Percentiles rank a stretch among this genome's conserved stretches.
Conservation (phyloP, 2,888 invertebrate genomes). For the Spisula subtruncata region DNA sequence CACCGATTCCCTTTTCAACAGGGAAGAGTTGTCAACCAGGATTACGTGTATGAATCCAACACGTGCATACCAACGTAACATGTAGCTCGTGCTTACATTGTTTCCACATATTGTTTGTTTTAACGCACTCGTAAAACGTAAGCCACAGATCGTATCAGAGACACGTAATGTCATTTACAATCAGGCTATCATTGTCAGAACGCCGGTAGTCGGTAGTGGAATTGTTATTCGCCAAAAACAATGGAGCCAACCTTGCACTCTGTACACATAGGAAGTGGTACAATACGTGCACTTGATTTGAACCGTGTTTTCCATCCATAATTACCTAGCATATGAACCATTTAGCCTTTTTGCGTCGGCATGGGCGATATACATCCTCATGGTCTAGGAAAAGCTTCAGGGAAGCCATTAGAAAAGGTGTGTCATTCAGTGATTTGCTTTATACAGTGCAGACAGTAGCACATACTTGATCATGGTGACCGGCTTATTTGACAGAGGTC, state of each 20-base stretch:
- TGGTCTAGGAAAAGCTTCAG: too few species aligned
- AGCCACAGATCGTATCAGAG: constrained; percentile 7
- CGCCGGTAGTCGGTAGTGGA: neutral
- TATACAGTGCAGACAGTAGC: too few species aligned
- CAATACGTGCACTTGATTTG: neutral
- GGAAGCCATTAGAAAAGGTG: too few species aligned
- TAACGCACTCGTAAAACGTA: neutral
- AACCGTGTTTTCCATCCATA: too few species aligned
- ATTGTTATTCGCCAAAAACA: neutral
- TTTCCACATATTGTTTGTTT: constrained; percentile 12
- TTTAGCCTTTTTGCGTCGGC: too few species aligned
- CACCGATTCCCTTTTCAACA: neutral
- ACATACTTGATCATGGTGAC: too few species aligned
- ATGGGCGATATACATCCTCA: too few species aligned
- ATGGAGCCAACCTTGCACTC: neutral
- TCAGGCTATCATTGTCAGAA: neutral
- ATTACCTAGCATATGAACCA: too few species aligned
- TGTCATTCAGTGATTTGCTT: too few species aligned
- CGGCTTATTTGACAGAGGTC: too few species aligned
- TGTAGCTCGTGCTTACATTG: constrained; percentile 11
- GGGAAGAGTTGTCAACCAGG: neutral
- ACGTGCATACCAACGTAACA: constrained; percentile 14
- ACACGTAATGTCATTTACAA: constrained; percentile 10
- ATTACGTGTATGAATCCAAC: constrained; percentile 1
- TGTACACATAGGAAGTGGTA: neutral